Evolutionary conservation across 2,113 vertebrate species (phyloP), one percentile per base, ranked within the genome.

Genomic region (Pelecanus crispus): DNA sequence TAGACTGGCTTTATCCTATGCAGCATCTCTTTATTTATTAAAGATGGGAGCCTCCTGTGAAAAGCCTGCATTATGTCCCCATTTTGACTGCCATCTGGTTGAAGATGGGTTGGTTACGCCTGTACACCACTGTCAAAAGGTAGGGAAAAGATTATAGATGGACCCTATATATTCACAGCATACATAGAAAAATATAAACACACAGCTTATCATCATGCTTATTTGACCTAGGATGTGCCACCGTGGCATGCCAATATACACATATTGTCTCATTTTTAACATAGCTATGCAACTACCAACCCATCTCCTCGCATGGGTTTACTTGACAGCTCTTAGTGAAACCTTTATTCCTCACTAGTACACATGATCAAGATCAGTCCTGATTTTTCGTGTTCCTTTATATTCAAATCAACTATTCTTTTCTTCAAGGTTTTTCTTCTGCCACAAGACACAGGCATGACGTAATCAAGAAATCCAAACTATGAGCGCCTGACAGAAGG

Each of bases 391-490:
- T 10, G 2, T 50, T 70, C 32, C 78, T 90, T 92, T 47, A 81
- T 44, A 92, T 91, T 85, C 47, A 75, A 91, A 85, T 47, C 49
- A 93, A 50, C 65, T 82, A 71, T 83, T 80, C 15, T 82, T 47
- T 58, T 94, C 86, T 63, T 70, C 36, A 68, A 10, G 45, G 16
- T 88, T 81, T 88, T 90, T 83, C n/a, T 88, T 67, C 75, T 61
- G 18, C 86, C 70, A 62, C 0, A 0, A 96, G 72, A 79, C 32
- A 49, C 32, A 67, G 47, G 28, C 36, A 82, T 87, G 86, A 75
- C 53, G 85, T 70, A 95, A 89, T 81, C 80, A 92, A 94, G 81
- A 91, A 92, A 89, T 68, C 77, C 86, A 96, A 87, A 75, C 61
- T 75, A n/a, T 18, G 18, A 70, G 89, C 2, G 1, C 36, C 78